Base-by-base conservation (phyloP, 2,113 vertebrate genomes). In the Crypturellus undulatus region DNA sequence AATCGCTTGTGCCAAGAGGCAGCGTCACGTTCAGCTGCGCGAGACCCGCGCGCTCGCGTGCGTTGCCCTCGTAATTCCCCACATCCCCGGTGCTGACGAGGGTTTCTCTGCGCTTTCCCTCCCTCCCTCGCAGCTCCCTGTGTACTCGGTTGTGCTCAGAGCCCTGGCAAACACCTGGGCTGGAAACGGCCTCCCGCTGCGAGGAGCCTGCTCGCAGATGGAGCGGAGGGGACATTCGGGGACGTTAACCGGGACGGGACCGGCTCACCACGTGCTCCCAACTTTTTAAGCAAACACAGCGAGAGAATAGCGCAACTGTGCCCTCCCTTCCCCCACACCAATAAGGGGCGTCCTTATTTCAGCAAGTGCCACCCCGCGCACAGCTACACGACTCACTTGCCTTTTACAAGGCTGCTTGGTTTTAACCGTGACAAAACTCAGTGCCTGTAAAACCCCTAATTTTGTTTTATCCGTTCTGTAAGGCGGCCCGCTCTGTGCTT, bases 1-100 rank as follows among this genome's bases (percentile, higher is more conserved):
- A 95, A 94, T 92, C 92, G 90, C 96, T 97, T 91, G 93, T 97
- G 95, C 92, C 94, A 96, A 96, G 88, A 90, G 89, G 45, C 43
- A 95, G 63, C 89, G 63, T 58, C 69, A 12, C 76, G 47, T 84
- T 97, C 77, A 93, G 88, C 86, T 87, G 71, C 30, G 40, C 96
- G 75, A 79, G 28, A 84, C 78, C 60, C 47, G 67, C 84, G 67
- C 58, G 60, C 54, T 71, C 3, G 1, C n/a, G 12, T 78, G 49
- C 26, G 47, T 79, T 90, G 59, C 47, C 26, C 28, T 65, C 34
- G 75, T 93, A 79, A 86, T 90, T 93, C 38, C 83, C 68, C 54
- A 30, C 88, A 47, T 24, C 4, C 1, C 51, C 47, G 32, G 26
- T 78, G 79, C 68, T 6, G 9, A 59, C 84, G 54, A 85, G 60